phyloP scores from a whole-genome alignment of 2,888 invertebrate genomes.

The Oxycera nigricornis region DNA sequence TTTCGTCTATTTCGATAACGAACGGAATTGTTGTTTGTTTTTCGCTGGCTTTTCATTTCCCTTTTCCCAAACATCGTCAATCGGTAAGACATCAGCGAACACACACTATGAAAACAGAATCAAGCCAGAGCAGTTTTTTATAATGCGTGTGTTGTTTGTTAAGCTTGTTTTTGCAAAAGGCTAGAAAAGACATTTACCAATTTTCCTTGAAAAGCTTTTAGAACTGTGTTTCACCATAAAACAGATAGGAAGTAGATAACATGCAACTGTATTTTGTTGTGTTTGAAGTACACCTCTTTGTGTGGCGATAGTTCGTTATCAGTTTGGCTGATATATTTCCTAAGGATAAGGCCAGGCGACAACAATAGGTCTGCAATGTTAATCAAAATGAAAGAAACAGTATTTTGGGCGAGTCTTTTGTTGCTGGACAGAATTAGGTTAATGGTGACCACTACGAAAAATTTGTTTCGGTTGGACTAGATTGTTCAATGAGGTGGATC shows the following conservation, averaged over 20 bases:
- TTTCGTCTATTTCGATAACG: constrained; percentile 17
- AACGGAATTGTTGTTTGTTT: constrained; percentile 24
- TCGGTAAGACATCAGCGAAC: background rate
- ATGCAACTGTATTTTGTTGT: background rate
- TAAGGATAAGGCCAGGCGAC: background rate
- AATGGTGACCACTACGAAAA: background rate
- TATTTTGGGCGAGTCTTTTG: background rate
- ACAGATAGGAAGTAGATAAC: background rate
- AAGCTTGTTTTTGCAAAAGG: constrained; percentile 17
- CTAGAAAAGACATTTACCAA: constrained; percentile 31
- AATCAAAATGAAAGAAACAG: background rate
- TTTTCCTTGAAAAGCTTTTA: constrained; percentile 17
- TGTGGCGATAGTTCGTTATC: constrained; percentile 19
- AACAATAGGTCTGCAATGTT: background rate
- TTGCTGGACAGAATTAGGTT: background rate
- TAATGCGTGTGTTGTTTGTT: background rate
- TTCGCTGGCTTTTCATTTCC: background rate
- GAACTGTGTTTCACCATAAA: too few species aligned
- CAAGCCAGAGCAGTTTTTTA: background rate
- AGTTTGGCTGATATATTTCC: background rate
- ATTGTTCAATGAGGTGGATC: too few species aligned
- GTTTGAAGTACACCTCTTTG: background rate
- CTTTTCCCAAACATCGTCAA: background rate
- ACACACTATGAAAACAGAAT: background rate
- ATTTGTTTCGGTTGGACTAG: too few species aligned